phyloP scores from a whole-genome alignment of 2,113 vertebrate species.

The Vombatus ursinus region DNA sequence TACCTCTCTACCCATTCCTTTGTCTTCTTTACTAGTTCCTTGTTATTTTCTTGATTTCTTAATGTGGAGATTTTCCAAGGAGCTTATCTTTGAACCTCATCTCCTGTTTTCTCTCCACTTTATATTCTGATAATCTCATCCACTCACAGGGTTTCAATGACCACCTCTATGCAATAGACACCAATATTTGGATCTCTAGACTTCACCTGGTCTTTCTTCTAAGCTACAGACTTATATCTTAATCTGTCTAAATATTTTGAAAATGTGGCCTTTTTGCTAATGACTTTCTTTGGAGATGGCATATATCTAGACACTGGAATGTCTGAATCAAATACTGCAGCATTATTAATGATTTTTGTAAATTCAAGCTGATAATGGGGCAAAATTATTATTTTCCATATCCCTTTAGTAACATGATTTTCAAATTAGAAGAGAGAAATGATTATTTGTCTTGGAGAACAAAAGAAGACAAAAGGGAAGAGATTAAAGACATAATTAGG shows the following conservation, averaged over 20 bases:
- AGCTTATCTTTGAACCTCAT: neutral
- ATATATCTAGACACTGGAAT: neutral
- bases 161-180: neutral
- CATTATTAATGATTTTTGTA: neutral
- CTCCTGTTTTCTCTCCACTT: too few relatives aligned
- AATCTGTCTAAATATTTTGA: too few relatives aligned
- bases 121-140: too few relatives aligned
- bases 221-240: neutral
- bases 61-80: neutral
- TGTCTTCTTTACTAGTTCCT: neutral
- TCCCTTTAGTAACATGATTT: neutral
- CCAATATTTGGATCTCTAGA: neutral
- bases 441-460: neutral
- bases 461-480: neutral
- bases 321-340: neutral
- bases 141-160: too few relatives aligned
- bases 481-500: neutral
- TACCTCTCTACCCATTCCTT: neutral
- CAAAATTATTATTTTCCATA: neutral
- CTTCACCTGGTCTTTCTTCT: neutral
- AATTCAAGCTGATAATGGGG: neutral
- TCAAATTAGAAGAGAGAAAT: neutral
- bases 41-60: neutral
- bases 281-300: too few relatives aligned
- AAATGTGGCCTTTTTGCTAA: too few relatives aligned